phyloP scores from a whole-genome alignment of 2,888 invertebrate species.

The Netelia virgata region DNA sequence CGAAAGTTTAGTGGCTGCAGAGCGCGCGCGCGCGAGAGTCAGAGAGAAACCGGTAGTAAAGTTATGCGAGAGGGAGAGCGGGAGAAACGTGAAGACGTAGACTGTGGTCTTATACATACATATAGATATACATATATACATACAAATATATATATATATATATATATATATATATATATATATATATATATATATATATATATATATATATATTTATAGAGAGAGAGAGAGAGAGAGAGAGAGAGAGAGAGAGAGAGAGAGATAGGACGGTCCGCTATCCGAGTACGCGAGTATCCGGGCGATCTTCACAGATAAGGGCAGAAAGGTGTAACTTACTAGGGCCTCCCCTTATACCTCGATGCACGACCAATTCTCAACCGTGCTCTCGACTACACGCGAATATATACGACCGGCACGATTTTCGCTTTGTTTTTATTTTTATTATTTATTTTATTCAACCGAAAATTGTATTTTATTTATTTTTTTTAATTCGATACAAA shows the following conservation, averaged over 20 bases:
- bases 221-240: too few species aligned
- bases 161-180: neutral
- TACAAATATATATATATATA: neutral
- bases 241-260: too few species aligned
- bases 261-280: constrained; percentile 74
- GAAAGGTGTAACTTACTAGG: constrained; percentile 84
- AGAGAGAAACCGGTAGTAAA: constrained; percentile 83
- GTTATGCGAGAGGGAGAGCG: constrained; percentile 79
- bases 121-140: neutral
- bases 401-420: constrained; percentile 30
- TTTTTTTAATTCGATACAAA: neutral
- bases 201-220: too few species aligned
- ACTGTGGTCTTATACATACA: neutral
- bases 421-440: neutral
- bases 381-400: constrained; percentile 17
- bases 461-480: neutral
- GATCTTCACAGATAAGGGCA: constrained; percentile 83
- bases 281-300: constrained; percentile 79
- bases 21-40: constrained; percentile 50
- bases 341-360: constrained; percentile 71
- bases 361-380: constrained; percentile 53
- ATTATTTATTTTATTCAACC: neutral
- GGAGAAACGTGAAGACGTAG: constrained; percentile 64
- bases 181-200: too few species aligned
- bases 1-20: constrained; percentile 81